Base-by-base conservation (phyloP, 2,888 invertebrate species). In the Criorhina ranunculi region DNA sequence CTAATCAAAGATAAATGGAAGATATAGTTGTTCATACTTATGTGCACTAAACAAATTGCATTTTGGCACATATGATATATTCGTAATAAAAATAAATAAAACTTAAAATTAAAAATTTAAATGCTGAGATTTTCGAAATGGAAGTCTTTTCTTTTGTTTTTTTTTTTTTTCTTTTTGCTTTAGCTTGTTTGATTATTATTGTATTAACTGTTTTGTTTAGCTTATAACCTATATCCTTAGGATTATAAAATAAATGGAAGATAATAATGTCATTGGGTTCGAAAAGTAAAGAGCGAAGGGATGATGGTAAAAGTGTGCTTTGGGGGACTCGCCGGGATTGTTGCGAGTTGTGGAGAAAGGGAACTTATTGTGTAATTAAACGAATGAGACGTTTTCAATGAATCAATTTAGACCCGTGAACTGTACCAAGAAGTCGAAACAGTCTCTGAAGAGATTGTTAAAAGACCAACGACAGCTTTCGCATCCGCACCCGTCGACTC, bases 41-140 rank as follows among this genome's bases (percentile, higher is more conserved):
- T 73, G 85, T 85, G 85, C 85, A 80, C 80, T 80, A 75, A 80
- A 85, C 49, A 83, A 83, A 76, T 79, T 80, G 85, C 75, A 85
- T 76, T 80, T 83, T 85, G 85, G 85, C 85, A 85, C 85, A 85
- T 70, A 60, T 46, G 78, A 85, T 70, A 60, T 46, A 78, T 70
- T 80, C 35, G 57, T 59, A 69, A 80, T 85, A 44, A 40, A 75
- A 85, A 85, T 85, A 85, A 85, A 85, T 85, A 85, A 82, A 85
- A 76, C 80, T 85, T 80, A 85, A 49, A 57, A 11, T 42, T 37
- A 51, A 55, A 55, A 33, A 57, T 17, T 44, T 0, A 57, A 69
- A 77, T 55, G 44, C 42, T 77, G 60, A 59, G 40, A 69, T 40
- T 66, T 66, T 55, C 46, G 19, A 77, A 77, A 53, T 15, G 31